phyloP scores from a whole-genome alignment of 2,113 vertebrate species.

The Atherinomorus stipes region DNA sequence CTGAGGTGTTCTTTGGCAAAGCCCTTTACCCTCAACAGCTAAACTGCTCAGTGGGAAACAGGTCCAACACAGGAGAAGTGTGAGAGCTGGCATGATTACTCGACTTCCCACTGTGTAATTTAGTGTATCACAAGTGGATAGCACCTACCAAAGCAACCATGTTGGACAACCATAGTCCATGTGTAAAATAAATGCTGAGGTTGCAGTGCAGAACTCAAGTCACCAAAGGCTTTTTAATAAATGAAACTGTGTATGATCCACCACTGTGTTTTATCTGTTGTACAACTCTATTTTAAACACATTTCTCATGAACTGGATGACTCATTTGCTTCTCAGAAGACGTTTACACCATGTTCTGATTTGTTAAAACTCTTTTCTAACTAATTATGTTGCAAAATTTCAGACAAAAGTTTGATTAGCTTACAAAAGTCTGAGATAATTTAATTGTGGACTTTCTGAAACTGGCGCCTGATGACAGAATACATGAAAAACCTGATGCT shows the following conservation, averaged over 20 bases:
- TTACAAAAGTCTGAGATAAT: too few relatives aligned
- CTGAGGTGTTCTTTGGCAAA: constrained; percentile 19
- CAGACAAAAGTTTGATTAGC: too few relatives aligned
- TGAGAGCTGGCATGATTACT: constrained; percentile 12
- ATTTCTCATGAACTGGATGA: constrained; percentile 26
- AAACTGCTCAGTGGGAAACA: constrained; percentile 19
- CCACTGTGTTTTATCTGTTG: constrained; percentile 5
- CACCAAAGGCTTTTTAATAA: too few relatives aligned
- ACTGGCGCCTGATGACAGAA: too few relatives aligned
- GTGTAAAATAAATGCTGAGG: constrained; percentile 18
- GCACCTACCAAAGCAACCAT: constrained; percentile 6
- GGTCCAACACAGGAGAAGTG: constrained; percentile 5
- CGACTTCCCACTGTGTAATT: constrained; percentile 37
- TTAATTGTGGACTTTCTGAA: too few relatives aligned
- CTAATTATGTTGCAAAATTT: too few relatives aligned
- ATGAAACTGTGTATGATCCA: neutral
- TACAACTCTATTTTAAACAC: constrained; percentile 11
- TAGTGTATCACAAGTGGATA: constrained; percentile 10
- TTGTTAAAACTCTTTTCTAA: too few relatives aligned
- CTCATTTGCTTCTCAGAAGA: constrained; percentile 17
- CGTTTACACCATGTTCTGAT: too few relatives aligned
- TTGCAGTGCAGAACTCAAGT: constrained; percentile 7
- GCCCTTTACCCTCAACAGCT: constrained; percentile 6
- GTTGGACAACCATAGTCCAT: neutral
- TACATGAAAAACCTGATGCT: too few relatives aligned